Percentiles rank a stretch among this genome's conserved stretches.
Evolutionary conservation across 2,797 vertebrate species (phyloP).

Genomic region (Sebastes oblongus): DNA sequence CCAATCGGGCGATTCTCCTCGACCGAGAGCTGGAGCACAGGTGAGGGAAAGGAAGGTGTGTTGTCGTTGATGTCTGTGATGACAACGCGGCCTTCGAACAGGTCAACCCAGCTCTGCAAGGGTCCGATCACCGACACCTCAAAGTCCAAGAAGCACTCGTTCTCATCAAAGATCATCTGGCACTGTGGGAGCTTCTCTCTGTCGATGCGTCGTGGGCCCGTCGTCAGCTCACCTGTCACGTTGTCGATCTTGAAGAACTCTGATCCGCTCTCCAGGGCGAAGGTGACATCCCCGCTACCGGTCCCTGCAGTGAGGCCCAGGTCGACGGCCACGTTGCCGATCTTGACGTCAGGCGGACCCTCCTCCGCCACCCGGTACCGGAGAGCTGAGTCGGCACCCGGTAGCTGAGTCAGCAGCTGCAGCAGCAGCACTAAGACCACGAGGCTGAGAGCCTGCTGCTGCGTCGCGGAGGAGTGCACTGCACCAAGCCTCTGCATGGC

Average conservation of each 20-base stretch:
- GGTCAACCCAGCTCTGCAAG: conserved; percentile 96
- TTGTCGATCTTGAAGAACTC: conserved; percentile 98
- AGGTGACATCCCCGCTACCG: conserved; percentile 94
- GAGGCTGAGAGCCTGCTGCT: conserved; percentile 76
- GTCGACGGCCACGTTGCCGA: conserved; percentile 94
- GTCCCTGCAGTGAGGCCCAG: conserved; percentile 92
- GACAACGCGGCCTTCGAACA: conserved; percentile 94
- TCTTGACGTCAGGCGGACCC: conserved; percentile 92
- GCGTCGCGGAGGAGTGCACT: conserved; percentile 78
- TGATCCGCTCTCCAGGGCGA: conserved; percentile 94
- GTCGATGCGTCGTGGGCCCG: conserved; percentile 91
- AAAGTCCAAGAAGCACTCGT: conserved; percentile 97
- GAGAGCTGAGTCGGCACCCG: conserved; percentile 89
- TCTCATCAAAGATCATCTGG: conserved; percentile 98
- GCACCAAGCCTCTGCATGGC: conserved; percentile 83
- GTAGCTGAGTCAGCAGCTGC: conserved; percentile 91
- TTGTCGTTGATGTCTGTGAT: conserved; percentile 98
- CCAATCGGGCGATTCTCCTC: conserved; percentile 97
- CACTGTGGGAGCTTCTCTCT: conserved; percentile 97
- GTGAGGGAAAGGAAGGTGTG: conserved; percentile 96
- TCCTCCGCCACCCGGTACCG: conserved; percentile 95
- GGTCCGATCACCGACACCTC: conserved; percentile 98
- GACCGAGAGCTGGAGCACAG: conserved; percentile 95
- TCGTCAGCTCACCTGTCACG: conserved; percentile 96
- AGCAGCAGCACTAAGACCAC: conserved; percentile 84